Percentiles rank a stretch among this genome's conserved stretches.
Evolutionary conservation across 2,797 vertebrate genomes (phyloP).

Genomic region (Cryptoblepharus egeriae): DNA sequence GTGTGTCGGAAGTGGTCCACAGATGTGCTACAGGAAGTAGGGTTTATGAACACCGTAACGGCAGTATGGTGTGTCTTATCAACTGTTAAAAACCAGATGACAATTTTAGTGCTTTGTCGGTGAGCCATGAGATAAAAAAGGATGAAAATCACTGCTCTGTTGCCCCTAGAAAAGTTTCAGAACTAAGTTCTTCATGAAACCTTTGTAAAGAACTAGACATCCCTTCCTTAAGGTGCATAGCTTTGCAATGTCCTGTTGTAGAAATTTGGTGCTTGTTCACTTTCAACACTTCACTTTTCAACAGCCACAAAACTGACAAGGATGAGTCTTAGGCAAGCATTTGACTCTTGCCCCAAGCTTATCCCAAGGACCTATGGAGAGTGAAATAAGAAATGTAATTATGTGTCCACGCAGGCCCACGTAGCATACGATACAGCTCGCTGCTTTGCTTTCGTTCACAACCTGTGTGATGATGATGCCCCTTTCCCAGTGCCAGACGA

Average conservation of each 20-base stretch:
- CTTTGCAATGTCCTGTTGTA: neutral
- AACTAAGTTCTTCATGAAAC: neutral
- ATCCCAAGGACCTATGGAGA: neutral
- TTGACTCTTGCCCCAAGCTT: neutral
- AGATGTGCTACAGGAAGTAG: too few species aligned
- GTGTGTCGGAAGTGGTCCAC: too few species aligned
- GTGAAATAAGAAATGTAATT: neutral
- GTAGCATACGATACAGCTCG: conserved; percentile 86
- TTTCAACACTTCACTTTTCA: neutral
- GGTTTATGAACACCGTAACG: too few species aligned
- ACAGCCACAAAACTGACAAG: neutral
- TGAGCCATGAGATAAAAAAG: too few species aligned
- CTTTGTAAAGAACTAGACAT: neutral
- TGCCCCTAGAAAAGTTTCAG: too few species aligned
- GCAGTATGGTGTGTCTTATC: too few species aligned
- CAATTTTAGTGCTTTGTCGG: too few species aligned
- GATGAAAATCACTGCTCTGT: too few species aligned
- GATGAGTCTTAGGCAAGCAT: neutral
- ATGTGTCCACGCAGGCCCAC: conserved; percentile 79
- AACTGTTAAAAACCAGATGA: too few species aligned
- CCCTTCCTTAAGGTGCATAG: neutral
- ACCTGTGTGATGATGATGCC: conserved; percentile 85
- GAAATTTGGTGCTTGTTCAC: neutral
- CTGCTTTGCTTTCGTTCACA: conserved; percentile 93
- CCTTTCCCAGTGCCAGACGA: conserved; percentile 85